phyloP scores from a whole-genome alignment of 2,113 vertebrate genomes.

The Setophaga kirtlandii region DNA sequence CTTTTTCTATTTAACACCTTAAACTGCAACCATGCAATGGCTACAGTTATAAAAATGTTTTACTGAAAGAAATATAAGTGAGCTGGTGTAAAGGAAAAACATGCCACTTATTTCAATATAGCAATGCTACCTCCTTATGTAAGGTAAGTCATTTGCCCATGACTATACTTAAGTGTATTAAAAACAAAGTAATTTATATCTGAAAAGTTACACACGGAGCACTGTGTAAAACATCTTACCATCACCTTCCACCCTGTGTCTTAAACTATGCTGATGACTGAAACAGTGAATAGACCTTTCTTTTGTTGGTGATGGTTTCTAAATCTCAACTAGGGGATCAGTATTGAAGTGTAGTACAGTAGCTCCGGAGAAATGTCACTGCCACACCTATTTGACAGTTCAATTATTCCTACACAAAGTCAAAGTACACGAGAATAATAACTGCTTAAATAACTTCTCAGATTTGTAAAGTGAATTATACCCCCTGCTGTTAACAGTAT shows the following conservation, averaged over 20 bases:
- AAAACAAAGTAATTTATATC: conserved; percentile 31
- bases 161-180: not conserved
- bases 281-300: not conserved
- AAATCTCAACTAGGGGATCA: not conserved
- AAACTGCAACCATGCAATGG: not conserved
- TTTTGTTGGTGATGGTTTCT: not conserved
- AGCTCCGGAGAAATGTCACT: conserved; percentile 2
- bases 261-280: not conserved
- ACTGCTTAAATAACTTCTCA: not conserved
- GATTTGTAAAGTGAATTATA: conserved; percentile 9
- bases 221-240: not conserved
- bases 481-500: not conserved
- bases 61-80: conserved; percentile 37
- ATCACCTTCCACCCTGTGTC: conserved; percentile 14
- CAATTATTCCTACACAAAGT: not conserved
- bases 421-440: not conserved
- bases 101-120: not conserved
- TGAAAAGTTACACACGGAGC: conserved; percentile 48
- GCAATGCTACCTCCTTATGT: not conserved
- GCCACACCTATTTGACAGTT: conserved; percentile 1
- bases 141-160: not conserved
- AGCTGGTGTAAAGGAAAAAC: not conserved
- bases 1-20: conserved; percentile 49
- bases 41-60: conserved; percentile 39
- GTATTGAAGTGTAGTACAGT: not conserved